Base-by-base conservation (phyloP, 1,140 invertebrate genomes). In the Neotoxoptera formosana region DNA sequence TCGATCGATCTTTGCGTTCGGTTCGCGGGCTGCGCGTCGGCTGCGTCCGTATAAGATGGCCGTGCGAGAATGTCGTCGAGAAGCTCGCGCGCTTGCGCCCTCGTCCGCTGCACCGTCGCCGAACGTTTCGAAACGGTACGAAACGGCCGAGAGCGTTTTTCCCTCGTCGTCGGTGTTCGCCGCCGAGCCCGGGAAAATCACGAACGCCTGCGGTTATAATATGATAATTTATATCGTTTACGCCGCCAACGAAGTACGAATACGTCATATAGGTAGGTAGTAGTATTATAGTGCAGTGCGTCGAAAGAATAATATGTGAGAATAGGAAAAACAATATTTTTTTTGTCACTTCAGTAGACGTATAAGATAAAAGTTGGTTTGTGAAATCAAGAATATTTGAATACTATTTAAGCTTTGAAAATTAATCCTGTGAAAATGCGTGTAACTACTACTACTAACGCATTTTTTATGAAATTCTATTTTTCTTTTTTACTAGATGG, bases 1-100 rank as follows among this genome's bases (percentile, higher is more conserved):
- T 88, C 87, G 87, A 88, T 88, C 87, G 87, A 30, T 88, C 36
- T 34, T 83, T 21, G 36, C 60, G n/a, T 76, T 76, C 30, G 60
- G 60, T 76, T 83, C 83, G 41, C 83, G 41, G 23, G 36, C 41
- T 45, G 36, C 23, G 3, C 34, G 34, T 23, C 41, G 83, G 23
- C 83, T 36, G 83, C 83, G 41, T 84, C 21, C 23, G 83, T n/a
- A 41, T 41, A 51, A 51, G 47, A 88, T 51, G 87, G 48, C 47
- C 87, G 87, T 4, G 17, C 36, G 2, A 7, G 41, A 83, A 41
- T 36, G n/a, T 34, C 4, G n/a, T 34, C 4, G 36, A 67, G 67
- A 11, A 11, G 30, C 25, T 45, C 30, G 87, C 47, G 87, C 87
- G 87, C 48, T n/a, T 48, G 86, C 47, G n/a, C 8, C n/a, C 3